These are phyloP conservation scores for Harpia harpyja DNA, from an alignment of 2,797 vertebrate species.

Conservation along the genomic window DNA sequence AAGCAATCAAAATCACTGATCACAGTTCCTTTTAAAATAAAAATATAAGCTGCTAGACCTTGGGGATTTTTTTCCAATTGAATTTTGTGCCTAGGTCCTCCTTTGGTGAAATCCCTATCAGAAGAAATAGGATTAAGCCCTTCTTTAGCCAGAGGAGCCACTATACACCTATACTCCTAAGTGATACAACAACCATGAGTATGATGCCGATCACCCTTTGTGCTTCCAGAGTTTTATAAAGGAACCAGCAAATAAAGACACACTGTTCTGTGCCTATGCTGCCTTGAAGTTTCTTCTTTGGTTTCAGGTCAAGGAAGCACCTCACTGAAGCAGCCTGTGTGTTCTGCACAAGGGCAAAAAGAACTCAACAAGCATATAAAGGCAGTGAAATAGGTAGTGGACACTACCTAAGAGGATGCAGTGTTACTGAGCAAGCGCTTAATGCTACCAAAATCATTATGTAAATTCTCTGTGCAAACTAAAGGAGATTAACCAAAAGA, in stretches of 20 bases:
- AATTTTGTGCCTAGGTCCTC: neutral
- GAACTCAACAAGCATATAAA: neutral
- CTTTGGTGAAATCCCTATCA: neutral
- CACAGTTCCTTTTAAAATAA: neutral
- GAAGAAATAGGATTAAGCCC: neutral
- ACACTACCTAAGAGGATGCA: neutral
- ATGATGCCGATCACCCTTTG: neutral
- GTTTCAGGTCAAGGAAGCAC: neutral
- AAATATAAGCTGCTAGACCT: neutral
- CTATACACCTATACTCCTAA: neutral
- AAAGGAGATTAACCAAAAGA: neutral
- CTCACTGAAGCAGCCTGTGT: neutral
- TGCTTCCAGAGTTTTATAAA: neutral
- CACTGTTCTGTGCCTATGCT: accelerated
- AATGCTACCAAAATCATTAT: neutral
- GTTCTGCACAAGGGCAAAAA: neutral
- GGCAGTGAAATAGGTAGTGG: neutral
- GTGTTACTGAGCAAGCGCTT: neutral
- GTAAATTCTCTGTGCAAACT: neutral
- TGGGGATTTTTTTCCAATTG: neutral
- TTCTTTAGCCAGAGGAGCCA: neutral
- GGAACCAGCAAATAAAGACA: neutral
- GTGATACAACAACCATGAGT: neutral
- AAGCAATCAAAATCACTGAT: neutral
- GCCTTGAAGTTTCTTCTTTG: neutral